Percentiles rank a stretch among this genome's conserved stretches.
These are phyloP conservation scores for Teleiodes luculella DNA, from an alignment of 2,888 invertebrate genomes.

Conservation along the genomic window DNA sequence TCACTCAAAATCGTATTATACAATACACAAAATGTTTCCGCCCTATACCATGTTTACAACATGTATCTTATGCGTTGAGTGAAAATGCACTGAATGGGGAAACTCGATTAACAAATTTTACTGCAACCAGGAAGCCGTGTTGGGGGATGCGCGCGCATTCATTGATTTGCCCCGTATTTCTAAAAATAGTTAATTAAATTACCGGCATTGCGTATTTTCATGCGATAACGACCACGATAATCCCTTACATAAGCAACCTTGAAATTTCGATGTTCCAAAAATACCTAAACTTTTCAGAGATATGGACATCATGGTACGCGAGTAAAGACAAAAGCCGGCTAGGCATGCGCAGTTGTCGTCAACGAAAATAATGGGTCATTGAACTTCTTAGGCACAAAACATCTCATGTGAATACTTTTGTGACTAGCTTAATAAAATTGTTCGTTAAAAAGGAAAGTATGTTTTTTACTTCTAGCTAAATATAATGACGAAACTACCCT, in stretches of 20 bases:
- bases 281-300: background rate
- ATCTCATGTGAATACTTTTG: background rate
- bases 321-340: background rate
- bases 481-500: no score
- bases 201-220: background rate
- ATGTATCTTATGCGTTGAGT: background rate
- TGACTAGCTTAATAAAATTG: no score
- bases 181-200: slow-evolving; percentile 8
- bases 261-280: background rate
- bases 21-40: background rate
- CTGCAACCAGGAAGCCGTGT: slow-evolving; percentile 47
- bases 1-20: no score
- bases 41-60: background rate
- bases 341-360: background rate
- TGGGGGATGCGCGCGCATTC: slow-evolving; percentile 63
- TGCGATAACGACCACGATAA: background rate
- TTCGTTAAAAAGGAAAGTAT: no score
- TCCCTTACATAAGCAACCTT: background rate
- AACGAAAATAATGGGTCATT: background rate
- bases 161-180: slow-evolving; percentile 45
- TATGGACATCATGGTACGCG: background rate
- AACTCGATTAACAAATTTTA: background rate
- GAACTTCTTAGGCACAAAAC: background rate
- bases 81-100: background rate
- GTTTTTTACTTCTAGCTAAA: no score